Evolutionary conservation across 2,113 vertebrate species (phyloP).

Genomic region (Centropus bengalensis): DNA sequence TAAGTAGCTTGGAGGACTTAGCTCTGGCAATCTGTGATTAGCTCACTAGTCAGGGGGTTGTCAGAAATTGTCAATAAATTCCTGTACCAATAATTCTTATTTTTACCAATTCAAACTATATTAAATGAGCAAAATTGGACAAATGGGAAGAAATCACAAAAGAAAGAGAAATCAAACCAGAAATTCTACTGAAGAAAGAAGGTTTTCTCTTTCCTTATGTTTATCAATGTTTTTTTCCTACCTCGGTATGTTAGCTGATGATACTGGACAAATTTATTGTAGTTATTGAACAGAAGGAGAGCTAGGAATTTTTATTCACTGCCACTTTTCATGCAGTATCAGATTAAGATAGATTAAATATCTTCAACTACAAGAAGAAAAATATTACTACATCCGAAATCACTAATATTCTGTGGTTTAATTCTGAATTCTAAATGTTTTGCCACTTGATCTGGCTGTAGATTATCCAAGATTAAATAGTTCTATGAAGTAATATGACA

Average conservation of each 20-base stretch:
- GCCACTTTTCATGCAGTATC: neutral
- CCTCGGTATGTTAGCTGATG: neutral
- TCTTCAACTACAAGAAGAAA: constrained; percentile 22
- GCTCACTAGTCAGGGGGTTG: neutral
- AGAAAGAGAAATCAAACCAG: neutral
- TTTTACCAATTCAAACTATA: neutral
- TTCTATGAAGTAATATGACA: neutral
- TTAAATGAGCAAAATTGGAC: neutral
- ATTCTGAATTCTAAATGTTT: constrained; percentile 8
- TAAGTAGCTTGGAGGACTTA: neutral
- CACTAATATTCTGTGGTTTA: neutral
- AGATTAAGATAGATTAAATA: constrained; percentile 33
- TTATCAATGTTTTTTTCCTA: neutral
- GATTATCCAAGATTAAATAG: constrained; percentile 34
- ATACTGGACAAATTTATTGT: neutral
- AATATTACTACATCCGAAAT: constrained; percentile 23
- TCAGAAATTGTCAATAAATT: neutral
- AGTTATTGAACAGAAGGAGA: neutral
- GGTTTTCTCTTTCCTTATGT: neutral
- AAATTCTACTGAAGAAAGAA: neutral
- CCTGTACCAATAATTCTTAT: neutral
- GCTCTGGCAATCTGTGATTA: neutral
- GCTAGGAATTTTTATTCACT: neutral
- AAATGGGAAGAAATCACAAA: neutral
- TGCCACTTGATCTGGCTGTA: neutral